Conservation (phyloP, 2,113 vertebrate genomes). For the Lutjanus erythropterus region DNA sequence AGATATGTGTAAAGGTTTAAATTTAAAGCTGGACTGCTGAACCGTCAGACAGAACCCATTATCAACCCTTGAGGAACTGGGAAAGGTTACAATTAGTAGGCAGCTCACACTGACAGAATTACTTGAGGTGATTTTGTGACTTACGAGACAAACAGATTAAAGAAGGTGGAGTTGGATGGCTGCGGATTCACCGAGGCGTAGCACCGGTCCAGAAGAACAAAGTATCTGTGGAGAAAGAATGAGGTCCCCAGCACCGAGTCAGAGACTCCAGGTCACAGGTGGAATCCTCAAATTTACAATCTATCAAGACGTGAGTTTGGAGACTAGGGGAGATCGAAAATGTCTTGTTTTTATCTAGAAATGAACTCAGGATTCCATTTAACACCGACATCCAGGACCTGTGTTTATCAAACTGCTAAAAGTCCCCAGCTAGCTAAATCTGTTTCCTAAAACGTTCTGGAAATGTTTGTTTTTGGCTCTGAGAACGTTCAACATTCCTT, state of each 20-base stretch:
- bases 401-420: constrained; percentile 14
- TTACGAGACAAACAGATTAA: constrained; percentile 83
- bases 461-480: no score
- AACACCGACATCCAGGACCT: neutral
- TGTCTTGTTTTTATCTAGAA: neutral
- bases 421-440: neutral
- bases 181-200: constrained; percentile 76
- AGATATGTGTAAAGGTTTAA: constrained; percentile 34
- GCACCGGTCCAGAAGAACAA: constrained; percentile 80
- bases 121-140: constrained; percentile 40
- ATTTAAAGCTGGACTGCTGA: constrained; percentile 35
- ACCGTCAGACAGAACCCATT: constrained; percentile 20
- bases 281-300: constrained; percentile 53
- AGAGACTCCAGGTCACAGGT: constrained; percentile 70
- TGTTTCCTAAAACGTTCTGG: no score
- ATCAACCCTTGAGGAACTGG: constrained; percentile 18
- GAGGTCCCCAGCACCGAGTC: constrained; percentile 57
- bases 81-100: constrained; percentile 13
- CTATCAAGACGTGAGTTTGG: constrained; percentile 20
- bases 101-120: neutral
- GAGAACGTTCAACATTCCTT: no score
- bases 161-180: constrained; percentile 78
- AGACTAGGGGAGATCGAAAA: constrained; percentile 3
- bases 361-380: neutral
- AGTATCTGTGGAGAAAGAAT: constrained; percentile 76